These are phyloP conservation scores for Cryptotis parvus DNA, from an alignment of 2,113 vertebrate genomes.

Conservation along the genomic window DNA sequence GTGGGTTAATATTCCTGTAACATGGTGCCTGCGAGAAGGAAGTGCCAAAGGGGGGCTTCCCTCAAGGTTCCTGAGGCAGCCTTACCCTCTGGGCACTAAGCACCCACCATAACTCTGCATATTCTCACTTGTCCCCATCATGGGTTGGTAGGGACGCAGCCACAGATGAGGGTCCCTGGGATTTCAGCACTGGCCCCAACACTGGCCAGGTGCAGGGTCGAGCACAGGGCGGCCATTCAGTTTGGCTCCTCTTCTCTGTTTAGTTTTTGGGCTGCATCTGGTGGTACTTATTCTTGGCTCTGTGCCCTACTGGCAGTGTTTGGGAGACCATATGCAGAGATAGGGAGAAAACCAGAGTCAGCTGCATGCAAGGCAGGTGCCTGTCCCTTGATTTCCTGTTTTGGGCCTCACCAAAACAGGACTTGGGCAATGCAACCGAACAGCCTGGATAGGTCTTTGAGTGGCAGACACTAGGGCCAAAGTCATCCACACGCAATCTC, in stretches of 20 bases:
- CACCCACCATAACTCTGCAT: not conserved
- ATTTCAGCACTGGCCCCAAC: not conserved
- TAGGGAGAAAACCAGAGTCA: no score
- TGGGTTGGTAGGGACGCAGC: not conserved
- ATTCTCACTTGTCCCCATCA: not conserved
- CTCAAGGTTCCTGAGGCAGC: not conserved
- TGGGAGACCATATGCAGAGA: no score
- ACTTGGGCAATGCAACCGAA: not conserved
- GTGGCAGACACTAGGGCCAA: not conserved
- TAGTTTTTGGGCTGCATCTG: no score
- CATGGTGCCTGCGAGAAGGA: not conserved
- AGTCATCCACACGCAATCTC: not conserved
- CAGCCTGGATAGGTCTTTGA: not conserved
- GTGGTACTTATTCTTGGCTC: no score
- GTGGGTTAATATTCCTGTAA: not conserved
- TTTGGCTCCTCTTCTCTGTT: not conserved
- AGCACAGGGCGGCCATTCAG: not conserved
- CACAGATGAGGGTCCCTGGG: not conserved
- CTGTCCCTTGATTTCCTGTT: not conserved
- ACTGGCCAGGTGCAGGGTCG: not conserved
- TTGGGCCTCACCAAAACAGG: not conserved
- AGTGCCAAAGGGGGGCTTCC: not conserved
- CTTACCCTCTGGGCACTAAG: not conserved
- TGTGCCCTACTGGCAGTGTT: no score
- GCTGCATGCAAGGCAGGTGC: no score